Conservation (phyloP, 1,140 invertebrate genomes). For the Monomorium pharaonis region DNA sequence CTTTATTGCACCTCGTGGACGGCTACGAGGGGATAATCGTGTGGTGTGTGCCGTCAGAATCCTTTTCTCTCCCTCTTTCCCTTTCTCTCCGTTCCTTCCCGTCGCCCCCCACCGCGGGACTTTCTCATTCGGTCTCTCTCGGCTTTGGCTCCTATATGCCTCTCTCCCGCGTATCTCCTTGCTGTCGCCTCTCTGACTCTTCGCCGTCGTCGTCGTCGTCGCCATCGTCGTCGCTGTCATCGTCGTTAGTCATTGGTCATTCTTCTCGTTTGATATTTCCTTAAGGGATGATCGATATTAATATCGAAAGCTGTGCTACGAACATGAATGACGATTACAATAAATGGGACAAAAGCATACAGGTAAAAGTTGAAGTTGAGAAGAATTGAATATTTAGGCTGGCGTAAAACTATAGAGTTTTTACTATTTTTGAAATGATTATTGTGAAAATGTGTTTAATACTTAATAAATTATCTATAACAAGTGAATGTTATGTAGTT, state of each 20-base stretch:
- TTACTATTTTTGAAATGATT: no score
- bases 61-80: background rate
- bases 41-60: constrained; percentile 48
- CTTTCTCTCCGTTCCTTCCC: background rate
- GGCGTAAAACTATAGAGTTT: no score
- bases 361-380: background rate
- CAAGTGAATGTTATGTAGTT: no score
- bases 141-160: background rate
- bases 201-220: background rate
- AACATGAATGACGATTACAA: background rate
- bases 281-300: constrained; percentile 32
- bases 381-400: background rate
- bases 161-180: background rate
- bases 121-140: constrained; percentile 1
- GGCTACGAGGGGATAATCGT: constrained; percentile 58
- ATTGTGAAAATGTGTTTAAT: no score
- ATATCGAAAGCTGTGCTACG: background rate
- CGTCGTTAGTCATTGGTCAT: constrained; percentile 9
- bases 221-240: background rate
- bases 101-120: background rate
- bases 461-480: no score
- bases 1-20: constrained; percentile 61
- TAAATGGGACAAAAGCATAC: background rate
- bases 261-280: background rate
- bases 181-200: constrained; percentile 47